Base-by-base conservation (phyloP, 2,797 vertebrate genomes). In the Oreochromis mossambicus region DNA sequence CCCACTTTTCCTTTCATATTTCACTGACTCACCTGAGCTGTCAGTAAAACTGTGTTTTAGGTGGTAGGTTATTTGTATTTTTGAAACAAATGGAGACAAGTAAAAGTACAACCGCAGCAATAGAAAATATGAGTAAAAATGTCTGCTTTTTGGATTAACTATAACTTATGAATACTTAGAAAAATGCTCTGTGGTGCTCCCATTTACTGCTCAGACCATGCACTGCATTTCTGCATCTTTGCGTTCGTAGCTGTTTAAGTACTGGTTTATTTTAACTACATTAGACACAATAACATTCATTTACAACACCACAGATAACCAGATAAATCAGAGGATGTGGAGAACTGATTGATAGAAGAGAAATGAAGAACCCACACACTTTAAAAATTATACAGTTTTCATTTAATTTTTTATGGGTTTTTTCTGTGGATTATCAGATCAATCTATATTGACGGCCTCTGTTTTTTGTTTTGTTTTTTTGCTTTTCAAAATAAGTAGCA, bases 391-490 rank as follows among this genome's bases (percentile, higher is more conserved):
- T 2, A 8, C 9, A 48, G 3, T n/a, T 32, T 75, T 75, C 5
- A 12, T 73, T 75, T 0, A 0, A 5, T 29, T 50, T 50, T 29
- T 48, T 0, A 0, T 61, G 56, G 0, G 3, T 0, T 5, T 14
- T 75, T 75, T 13, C 6, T 48, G 26, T 32, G 70, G 26, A 50
- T 32, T 6, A 75, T 29, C 70, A 13, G 70, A 29, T 48, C 14
- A 19, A 29, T 75, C 0, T 1, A n/a, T 13, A 4, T 46, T 70
- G 41, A 26, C 13, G 2, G 8, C 38, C 38, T 70, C 66, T 0
- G 8, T 38, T 21, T 43, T 70, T 68, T 21, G 7, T 43, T 14
- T 68, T 15, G 1, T 24, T 24, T 41, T 32, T 61, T 10, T 2
- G 0, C 0, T 61, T 70, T 66, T 66, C 21, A 46, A 70, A 70